A percentile compares a stretch with the other conserved stretches of the same genome.
phyloP scores from a whole-genome alignment of 2,888 invertebrate genomes.

The Pseudanteris insignis region DNA sequence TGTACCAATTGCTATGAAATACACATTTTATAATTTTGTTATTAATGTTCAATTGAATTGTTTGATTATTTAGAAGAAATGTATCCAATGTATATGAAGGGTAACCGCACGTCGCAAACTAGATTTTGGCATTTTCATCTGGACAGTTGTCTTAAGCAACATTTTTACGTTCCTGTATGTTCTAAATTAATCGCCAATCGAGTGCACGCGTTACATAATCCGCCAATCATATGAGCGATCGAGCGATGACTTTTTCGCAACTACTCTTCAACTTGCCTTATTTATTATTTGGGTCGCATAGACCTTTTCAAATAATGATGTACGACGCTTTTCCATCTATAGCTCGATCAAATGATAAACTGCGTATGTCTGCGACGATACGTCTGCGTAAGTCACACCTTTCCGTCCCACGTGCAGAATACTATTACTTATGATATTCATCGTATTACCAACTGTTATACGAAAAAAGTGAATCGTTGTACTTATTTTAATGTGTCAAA shows the following conservation, averaged over 20 bases:
- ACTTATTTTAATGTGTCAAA: too few species aligned
- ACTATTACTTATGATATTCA: too few species aligned
- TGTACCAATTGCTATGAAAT: too few species aligned
- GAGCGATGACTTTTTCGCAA: slow-evolving; percentile 32
- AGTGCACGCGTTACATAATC: slow-evolving; percentile 18
- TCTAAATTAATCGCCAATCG: slow-evolving; percentile 1
- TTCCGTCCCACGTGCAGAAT: slow-evolving; percentile 30
- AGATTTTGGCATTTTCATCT: too few species aligned
- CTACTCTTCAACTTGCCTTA: slow-evolving; percentile 38
- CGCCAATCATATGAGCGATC: slow-evolving; percentile 33
- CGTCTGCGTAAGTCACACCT: slow-evolving; percentile 29
- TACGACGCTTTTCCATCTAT: slow-evolving; percentile 43
- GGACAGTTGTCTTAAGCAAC: too few species aligned
- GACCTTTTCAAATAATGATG: slow-evolving; percentile 35
- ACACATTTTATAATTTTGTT: too few species aligned
- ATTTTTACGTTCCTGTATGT: not conserved
- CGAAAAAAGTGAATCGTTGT: too few species aligned
- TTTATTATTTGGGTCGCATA: slow-evolving; percentile 43
- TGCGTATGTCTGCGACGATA: slow-evolving; percentile 33
- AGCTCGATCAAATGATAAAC: slow-evolving; percentile 42
- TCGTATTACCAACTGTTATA: too few species aligned
- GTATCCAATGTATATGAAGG: too few species aligned
- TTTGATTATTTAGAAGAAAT: too few species aligned
- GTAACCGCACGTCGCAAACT: too few species aligned
- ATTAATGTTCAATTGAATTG: too few species aligned